Base-by-base conservation (phyloP, 2,888 invertebrate genomes). In the Dicyrtomina minuta region DNA sequence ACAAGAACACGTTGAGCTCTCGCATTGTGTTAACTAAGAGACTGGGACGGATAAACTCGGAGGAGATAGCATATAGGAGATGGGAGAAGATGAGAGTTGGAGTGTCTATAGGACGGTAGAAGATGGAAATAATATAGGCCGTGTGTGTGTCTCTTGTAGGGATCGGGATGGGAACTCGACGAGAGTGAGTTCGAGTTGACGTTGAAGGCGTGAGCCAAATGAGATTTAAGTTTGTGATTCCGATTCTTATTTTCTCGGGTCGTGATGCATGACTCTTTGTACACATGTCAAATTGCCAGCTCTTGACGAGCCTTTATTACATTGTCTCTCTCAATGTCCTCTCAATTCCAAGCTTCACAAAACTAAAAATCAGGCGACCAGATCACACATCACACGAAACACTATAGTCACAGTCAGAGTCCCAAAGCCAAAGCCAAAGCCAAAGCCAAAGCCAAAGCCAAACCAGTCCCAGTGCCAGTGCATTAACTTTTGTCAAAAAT, bases 191-290 rank as follows among this genome's bases (percentile, higher is more conserved):
- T 41, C 8, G 43, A 41, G 43, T 12, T 8, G 43, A 43, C 10
- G 43, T 12, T 55, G 13, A 20, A 55, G 55, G 55, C 55, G 55
- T 55, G 55, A 55, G 55, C 55, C 55, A 55, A 55, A 55, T 55
- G 55, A 55, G 55, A 55, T 55, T 55, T 55, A 26, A 53, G 53
- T 53, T 53, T 22, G 53, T 55, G 55, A 55, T 24, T 55, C 26
- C 2, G 55, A 55, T 55, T 55, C 55, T 24, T 55, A 55, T 55
- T 55, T 55, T 55, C 55, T 55, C 55, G 26, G 55, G 24, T 55
- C 55, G 26, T 55, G 55, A 55, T 55, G 55, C 55, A 55, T 55
- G 55, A 55, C 55, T 24, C 17, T 49, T 49, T 49, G 43, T 41
- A 12, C 43, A 41, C 43, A 41, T 41, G 43, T 41, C 43, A 41